These are phyloP conservation scores for Reticulitermes speratus DNA, from an alignment of 1,140 invertebrate genomes.

Conservation along the genomic window DNA sequence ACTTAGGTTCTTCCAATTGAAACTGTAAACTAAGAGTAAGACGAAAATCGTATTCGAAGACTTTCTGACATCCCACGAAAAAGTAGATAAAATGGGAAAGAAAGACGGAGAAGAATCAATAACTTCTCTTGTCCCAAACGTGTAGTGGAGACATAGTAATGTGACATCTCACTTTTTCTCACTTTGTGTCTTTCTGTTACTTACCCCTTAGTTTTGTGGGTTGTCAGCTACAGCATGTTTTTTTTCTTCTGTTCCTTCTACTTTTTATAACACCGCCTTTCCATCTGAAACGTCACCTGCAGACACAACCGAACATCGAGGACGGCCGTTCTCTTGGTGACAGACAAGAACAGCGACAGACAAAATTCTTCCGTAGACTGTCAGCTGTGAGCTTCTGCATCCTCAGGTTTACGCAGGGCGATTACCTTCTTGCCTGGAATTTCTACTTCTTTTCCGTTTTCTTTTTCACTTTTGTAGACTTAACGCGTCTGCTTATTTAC, in stretches of 20 bases:
- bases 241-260: background rate
- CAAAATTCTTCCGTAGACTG: background rate
- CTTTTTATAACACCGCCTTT: background rate
- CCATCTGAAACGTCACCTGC: conserved; percentile 8
- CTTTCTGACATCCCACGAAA: background rate
- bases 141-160: background rate
- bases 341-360: conserved; percentile 4
- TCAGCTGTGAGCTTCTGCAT: background rate
- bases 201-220: conserved; percentile 8
- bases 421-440: background rate
- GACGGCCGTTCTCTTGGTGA: background rate
- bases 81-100: background rate
- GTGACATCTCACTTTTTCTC: background rate
- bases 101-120: background rate
- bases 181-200: background rate
- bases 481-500: background rate
- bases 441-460: background rate
- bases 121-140: background rate
- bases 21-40: background rate
- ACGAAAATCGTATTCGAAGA: background rate
- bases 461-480: background rate
- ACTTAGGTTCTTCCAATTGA: background rate
- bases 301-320: background rate
- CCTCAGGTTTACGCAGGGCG: background rate
- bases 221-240: background rate